A percentile compares a stretch with the other conserved stretches of the same genome.
phyloP scores from a whole-genome alignment of 2,797 vertebrate species.

The Artibeus lituratus region DNA sequence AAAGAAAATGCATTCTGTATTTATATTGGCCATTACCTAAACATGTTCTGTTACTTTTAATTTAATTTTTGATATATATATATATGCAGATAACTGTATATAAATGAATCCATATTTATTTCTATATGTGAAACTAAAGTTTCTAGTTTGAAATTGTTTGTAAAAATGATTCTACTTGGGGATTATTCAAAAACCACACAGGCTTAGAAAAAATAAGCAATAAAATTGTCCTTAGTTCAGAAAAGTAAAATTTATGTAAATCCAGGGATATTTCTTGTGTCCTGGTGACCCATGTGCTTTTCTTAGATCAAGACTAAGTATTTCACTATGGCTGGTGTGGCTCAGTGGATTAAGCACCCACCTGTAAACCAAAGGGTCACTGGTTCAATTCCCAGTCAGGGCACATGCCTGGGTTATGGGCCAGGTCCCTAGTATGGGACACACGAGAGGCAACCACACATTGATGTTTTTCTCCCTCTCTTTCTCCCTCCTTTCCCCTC shows the following conservation, averaged over 20 bases:
- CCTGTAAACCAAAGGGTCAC: too few relatives aligned
- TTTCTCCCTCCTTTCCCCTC: too few relatives aligned
- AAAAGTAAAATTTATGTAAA: not conserved
- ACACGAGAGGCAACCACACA: too few relatives aligned
- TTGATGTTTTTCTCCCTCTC: too few relatives aligned
- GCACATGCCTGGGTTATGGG: too few relatives aligned
- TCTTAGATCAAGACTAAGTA: not conserved
- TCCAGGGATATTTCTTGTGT: not conserved
- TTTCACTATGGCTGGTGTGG: not conserved
- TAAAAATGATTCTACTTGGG: constrained; percentile 23
- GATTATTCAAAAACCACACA: constrained; percentile 21
- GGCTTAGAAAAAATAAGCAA: not conserved
- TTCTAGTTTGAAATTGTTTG: not conserved
- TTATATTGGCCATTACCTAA: constrained; percentile 55
- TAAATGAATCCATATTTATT: not conserved
- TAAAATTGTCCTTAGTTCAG: constrained; percentile 20
- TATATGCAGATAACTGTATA: not conserved
- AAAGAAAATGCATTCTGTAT: constrained; percentile 57
- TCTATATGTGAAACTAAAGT: constrained; percentile 10
- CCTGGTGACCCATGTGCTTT: not conserved
- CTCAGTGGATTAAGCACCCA: too few relatives aligned
- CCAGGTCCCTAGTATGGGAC: too few relatives aligned
- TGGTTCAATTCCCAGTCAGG: too few relatives aligned
- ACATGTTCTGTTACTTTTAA: constrained; percentile 36
- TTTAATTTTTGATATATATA: not conserved